Conservation (phyloP, 2,888 invertebrate species). For the Acholoe squamosa region DNA sequence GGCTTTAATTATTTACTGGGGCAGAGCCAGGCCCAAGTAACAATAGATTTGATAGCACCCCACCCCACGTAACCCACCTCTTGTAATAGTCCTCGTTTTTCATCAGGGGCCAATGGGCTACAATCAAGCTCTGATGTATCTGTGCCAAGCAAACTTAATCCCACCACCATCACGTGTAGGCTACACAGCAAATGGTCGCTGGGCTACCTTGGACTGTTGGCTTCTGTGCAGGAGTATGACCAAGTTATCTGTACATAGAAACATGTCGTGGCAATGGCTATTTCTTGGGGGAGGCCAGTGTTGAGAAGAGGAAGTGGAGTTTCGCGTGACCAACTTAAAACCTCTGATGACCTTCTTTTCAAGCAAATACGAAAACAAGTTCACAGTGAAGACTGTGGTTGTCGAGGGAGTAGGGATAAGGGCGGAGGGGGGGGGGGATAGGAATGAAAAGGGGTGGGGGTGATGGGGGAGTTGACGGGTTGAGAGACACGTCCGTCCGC, state of each 20-base stretch:
- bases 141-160: conserved; percentile 19
- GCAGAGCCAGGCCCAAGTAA: conserved; percentile 49
- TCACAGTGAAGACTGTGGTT: neutral
- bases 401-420: neutral
- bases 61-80: conserved; percentile 16
- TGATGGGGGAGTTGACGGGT: neutral
- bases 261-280: neutral
- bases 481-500: neutral
- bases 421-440: neutral
- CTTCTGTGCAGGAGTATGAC: neutral
- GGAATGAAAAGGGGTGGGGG: neutral
- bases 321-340: neutral
- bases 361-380: neutral
- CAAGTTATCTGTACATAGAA: neutral
- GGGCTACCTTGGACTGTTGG: neutral
- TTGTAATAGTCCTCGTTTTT: conserved; percentile 27
- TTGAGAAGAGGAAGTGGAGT: neutral
- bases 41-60: conserved; percentile 40
- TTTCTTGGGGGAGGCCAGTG: neutral
- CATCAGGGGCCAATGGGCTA: conserved; percentile 31
- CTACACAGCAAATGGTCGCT: neutral
- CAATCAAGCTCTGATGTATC: conserved; percentile 51
- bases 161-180: neutral
- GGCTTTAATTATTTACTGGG: conserved; percentile 58
- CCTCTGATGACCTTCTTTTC: neutral